Conservation (phyloP, 1,140 invertebrate genomes). For the Aphelinus atriplicis region DNA sequence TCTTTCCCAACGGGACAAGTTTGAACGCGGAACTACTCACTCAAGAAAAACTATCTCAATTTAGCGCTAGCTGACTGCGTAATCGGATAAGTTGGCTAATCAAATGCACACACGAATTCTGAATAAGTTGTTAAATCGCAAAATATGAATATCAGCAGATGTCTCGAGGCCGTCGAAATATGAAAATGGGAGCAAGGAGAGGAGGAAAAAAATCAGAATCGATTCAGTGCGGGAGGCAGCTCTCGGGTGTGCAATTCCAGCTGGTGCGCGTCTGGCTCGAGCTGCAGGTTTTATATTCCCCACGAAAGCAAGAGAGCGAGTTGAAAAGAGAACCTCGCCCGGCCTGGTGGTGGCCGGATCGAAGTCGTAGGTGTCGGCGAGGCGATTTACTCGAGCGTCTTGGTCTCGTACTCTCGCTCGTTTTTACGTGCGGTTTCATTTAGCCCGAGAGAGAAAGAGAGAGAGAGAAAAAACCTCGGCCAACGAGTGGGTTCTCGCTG, state of each 20-base stretch:
- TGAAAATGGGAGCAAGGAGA: too few relatives aligned
- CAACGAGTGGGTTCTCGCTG: constrained; percentile 25
- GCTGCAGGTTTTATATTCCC: not conserved
- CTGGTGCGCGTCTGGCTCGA: not conserved
- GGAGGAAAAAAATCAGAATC: too few relatives aligned
- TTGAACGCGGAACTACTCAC: too few relatives aligned
- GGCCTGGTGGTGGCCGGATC: not conserved
- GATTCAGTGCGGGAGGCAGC: too few relatives aligned
- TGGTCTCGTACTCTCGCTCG: constrained; percentile 45
- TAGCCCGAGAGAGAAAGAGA: constrained; percentile 35
- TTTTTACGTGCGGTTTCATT: constrained; percentile 65
- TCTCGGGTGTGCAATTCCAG: not conserved
- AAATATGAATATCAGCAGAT: too few relatives aligned
- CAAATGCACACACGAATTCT: too few relatives aligned
- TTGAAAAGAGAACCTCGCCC: constrained; percentile 38
- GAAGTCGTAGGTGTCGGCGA: constrained; percentile 48
- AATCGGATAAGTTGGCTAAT: too few relatives aligned
- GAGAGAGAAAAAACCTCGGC: constrained; percentile 43
- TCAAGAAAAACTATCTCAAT: too few relatives aligned
- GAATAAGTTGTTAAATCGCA: too few relatives aligned
- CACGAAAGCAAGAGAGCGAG: constrained; percentile 32
- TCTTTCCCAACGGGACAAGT: too few relatives aligned
- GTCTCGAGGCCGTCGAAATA: too few relatives aligned
- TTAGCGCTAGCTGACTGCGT: too few relatives aligned
- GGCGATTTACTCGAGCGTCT: constrained; percentile 51